These are phyloP conservation scores for Sternotherus odoratus DNA, from an alignment of 2,797 vertebrate species.

Conservation along the genomic window DNA sequence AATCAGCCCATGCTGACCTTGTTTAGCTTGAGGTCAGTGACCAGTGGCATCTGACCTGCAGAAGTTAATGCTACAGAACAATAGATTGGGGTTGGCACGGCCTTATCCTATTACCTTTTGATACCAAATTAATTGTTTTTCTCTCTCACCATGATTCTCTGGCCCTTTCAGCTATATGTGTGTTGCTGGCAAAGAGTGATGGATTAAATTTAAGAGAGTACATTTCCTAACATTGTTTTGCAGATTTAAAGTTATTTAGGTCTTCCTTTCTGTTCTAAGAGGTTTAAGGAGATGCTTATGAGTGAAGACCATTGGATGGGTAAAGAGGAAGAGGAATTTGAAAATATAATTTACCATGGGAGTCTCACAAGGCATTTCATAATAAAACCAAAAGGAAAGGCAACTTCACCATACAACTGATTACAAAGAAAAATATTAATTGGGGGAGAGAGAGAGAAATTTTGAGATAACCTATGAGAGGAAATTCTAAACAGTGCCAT, in stretches of 20 bases:
- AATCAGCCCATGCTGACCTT: slow-evolving; percentile 77
- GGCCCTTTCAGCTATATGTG: slow-evolving; percentile 76
- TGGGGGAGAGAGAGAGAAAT: background rate
- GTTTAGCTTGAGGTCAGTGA: slow-evolving; percentile 83
- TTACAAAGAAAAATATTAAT: background rate
- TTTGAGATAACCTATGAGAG: background rate
- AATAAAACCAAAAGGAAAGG: background rate
- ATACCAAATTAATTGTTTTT: slow-evolving; percentile 87
- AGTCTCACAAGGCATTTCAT: background rate
- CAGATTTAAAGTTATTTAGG: slow-evolving; percentile 70
- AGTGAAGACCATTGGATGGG: slow-evolving; percentile 50
- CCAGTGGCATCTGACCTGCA: slow-evolving; percentile 84
- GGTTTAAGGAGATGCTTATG: slow-evolving; percentile 71
- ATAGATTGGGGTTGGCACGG: slow-evolving; percentile 75
- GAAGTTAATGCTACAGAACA: slow-evolving; percentile 87
- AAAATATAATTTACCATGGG: slow-evolving; percentile 65
- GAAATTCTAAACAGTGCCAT: background rate
- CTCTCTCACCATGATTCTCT: slow-evolving; percentile 73
- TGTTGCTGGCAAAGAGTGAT: slow-evolving; percentile 65
- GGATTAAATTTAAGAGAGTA: slow-evolving; percentile 74
- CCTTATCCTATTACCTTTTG: slow-evolving; percentile 85
- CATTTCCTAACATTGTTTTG: slow-evolving; percentile 66
- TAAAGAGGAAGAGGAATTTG: background rate
- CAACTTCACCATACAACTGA: background rate
- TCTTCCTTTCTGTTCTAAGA: slow-evolving; percentile 66